A percentile compares a stretch with the other conserved stretches of the same genome.
Evolutionary conservation across 2,888 invertebrate species (phyloP).

Genomic region (Protodeltote pygarga): DNA sequence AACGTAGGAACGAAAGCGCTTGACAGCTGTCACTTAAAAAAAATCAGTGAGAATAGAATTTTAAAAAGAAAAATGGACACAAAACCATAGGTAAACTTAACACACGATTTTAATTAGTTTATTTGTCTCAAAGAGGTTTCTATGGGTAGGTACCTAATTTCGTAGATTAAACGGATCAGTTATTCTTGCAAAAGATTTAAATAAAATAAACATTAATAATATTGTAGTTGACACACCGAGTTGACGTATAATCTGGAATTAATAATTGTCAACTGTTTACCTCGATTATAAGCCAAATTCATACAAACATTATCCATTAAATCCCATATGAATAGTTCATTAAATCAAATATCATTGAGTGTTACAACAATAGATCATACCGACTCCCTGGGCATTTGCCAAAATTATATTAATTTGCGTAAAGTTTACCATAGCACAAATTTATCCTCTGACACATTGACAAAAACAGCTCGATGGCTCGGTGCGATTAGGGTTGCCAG

Average conservation of each 20-base stretch:
- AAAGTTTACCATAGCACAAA: constrained; percentile 11
- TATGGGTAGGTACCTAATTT: no score
- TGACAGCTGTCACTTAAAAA: constrained; percentile 2
- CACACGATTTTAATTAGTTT: no score
- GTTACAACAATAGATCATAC: constrained; percentile 36
- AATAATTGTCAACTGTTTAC: neutral
- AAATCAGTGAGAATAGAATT: neutral
- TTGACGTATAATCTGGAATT: no score
- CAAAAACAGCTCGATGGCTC: neutral
- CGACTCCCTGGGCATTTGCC: constrained; percentile 26
- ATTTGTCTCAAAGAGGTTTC: no score
- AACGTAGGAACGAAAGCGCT: neutral
- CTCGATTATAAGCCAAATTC: neutral
- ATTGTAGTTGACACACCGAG: no score
- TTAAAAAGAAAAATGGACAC: neutral
- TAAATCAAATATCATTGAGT: constrained; percentile 18
- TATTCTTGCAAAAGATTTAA: no score
- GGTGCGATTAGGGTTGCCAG: no score
- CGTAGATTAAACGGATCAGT: no score
- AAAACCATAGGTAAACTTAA: neutral
- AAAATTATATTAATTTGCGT: constrained; percentile 39
- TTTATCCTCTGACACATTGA: constrained; percentile 25
- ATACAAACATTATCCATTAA: constrained; percentile 2
- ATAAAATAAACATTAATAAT: no score
- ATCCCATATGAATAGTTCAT: constrained; percentile 20